A percentile compares a stretch with the other conserved stretches of the same genome.
Evolutionary conservation across 2,888 invertebrate species (phyloP).

Genomic region (Philopedon plagiatum): DNA sequence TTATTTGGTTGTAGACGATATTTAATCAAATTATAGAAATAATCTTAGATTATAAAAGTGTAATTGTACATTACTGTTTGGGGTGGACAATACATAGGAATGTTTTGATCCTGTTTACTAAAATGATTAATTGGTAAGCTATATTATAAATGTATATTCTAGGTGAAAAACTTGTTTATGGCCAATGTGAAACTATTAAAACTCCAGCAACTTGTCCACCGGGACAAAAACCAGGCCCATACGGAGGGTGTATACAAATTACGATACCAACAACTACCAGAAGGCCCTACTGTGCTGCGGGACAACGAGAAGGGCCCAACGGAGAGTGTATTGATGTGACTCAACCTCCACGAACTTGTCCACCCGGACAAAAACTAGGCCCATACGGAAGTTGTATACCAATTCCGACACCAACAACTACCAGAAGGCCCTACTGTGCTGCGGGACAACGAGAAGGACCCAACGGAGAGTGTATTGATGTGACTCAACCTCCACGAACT

Average conservation of each 20-base stretch:
- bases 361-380: slow-evolving; percentile 12
- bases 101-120: slow-evolving; percentile 16
- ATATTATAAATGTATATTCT: too few relatives aligned
- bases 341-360: slow-evolving; percentile 31
- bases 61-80: too few relatives aligned
- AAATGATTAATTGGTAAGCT: too few relatives aligned
- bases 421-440: background rate
- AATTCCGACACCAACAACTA: slow-evolving; percentile 2
- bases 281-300: slow-evolving; percentile 44
- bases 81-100: slow-evolving; percentile 35
- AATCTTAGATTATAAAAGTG: too few relatives aligned
- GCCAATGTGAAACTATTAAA: too few relatives aligned
- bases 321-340: slow-evolving; percentile 43
- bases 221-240: slow-evolving; percentile 34
- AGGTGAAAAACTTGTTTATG: too few relatives aligned
- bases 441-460: slow-evolving; percentile 9
- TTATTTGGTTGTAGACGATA: too few relatives aligned
- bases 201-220: too few relatives aligned
- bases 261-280: slow-evolving; percentile 28
- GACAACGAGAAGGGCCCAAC: slow-evolving; percentile 36
- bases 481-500: background rate
- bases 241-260: slow-evolving; percentile 24
- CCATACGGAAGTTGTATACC: slow-evolving; percentile 17
- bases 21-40: too few relatives aligned
- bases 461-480: slow-evolving; percentile 20